Evolutionary conservation across 2,797 vertebrate species (phyloP).

Genomic region (Paedocypris micromegethes): DNA sequence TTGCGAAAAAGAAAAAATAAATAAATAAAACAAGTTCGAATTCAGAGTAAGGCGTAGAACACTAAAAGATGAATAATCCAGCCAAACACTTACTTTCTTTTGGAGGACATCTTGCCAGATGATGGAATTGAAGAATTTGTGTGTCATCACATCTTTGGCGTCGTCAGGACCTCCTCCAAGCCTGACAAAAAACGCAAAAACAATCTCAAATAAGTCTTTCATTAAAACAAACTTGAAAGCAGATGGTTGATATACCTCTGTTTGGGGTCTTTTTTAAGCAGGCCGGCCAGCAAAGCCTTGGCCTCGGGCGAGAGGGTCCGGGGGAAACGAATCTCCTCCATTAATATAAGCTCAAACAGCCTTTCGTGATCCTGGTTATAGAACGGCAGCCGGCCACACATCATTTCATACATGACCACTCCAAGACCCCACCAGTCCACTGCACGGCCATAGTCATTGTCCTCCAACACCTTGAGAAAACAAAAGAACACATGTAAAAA

Average conservation of each 20-base stretch:
- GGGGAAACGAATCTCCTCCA: slow-evolving; percentile 93
- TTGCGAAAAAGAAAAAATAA: no score
- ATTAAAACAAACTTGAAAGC: not conserved
- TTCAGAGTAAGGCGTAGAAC: no score
- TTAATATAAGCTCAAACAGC: slow-evolving; percentile 92
- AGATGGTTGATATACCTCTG: slow-evolving; percentile 67
- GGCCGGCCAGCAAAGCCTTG: slow-evolving; percentile 80
- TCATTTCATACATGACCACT: slow-evolving; percentile 97
- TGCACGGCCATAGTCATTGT: slow-evolving; percentile 89
- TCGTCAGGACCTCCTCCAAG: slow-evolving; percentile 85
- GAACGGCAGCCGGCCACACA: slow-evolving; percentile 91
- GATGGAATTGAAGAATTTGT: slow-evolving; percentile 83
- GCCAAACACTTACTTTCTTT: slow-evolving; percentile 71
- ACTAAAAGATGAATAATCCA: no score
- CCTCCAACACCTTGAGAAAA: slow-evolving; percentile 80
- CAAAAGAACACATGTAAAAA: not conserved
- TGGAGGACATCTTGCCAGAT: slow-evolving; percentile 91
- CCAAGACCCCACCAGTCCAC: slow-evolving; percentile 98
- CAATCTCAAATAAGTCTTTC: not conserved
- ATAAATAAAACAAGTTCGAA: no score
- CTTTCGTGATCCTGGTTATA: slow-evolving; percentile 96
- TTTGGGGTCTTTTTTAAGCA: slow-evolving; percentile 93
- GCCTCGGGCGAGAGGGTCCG: slow-evolving; percentile 85
- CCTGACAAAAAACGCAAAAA: slow-evolving; percentile 56
- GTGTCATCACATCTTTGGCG: slow-evolving; percentile 91